Percentiles rank a stretch among this genome's conserved stretches.
Evolutionary conservation across 2,797 vertebrate species (phyloP).

Genomic region (Anisognathus igniventris): DNA sequence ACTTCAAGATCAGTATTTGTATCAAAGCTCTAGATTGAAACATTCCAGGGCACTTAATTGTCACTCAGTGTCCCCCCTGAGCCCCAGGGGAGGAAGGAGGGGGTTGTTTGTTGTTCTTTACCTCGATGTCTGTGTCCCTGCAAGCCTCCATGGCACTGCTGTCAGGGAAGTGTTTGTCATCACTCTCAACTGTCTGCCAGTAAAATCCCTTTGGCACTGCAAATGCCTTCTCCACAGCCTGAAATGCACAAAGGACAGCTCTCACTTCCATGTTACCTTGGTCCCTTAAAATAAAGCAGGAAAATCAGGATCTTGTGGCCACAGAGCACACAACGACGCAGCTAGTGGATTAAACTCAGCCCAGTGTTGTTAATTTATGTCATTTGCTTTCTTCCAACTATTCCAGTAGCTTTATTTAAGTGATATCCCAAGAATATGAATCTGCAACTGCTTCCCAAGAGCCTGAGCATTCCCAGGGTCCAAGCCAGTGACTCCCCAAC

Average conservation of each 20-base stretch:
- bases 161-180: constrained; percentile 65
- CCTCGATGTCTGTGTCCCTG: constrained; percentile 65
- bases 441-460: background rate
- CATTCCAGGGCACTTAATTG: background rate
- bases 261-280: background rate
- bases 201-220: constrained; percentile 70
- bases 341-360: background rate
- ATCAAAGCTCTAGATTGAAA: background rate
- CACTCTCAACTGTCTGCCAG: constrained; percentile 77
- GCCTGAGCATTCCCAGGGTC: background rate
- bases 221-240: constrained; percentile 73
- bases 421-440: background rate
- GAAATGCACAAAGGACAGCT: constrained; percentile 31
- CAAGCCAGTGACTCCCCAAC: background rate
- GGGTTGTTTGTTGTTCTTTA: background rate
- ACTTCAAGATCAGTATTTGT: background rate
- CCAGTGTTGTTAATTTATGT: background rate
- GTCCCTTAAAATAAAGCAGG: background rate
- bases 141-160: constrained; percentile 31
- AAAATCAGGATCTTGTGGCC: background rate
- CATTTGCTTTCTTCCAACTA: background rate
- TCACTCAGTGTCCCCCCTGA: background rate
- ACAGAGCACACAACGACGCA: background rate
- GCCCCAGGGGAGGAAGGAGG: background rate
- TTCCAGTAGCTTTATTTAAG: background rate